A percentile compares a stretch with the other conserved stretches of the same genome.
These are phyloP conservation scores for Aphaenogaster floridana DNA, from an alignment of 1,140 invertebrate genomes.

Conservation along the genomic window DNA sequence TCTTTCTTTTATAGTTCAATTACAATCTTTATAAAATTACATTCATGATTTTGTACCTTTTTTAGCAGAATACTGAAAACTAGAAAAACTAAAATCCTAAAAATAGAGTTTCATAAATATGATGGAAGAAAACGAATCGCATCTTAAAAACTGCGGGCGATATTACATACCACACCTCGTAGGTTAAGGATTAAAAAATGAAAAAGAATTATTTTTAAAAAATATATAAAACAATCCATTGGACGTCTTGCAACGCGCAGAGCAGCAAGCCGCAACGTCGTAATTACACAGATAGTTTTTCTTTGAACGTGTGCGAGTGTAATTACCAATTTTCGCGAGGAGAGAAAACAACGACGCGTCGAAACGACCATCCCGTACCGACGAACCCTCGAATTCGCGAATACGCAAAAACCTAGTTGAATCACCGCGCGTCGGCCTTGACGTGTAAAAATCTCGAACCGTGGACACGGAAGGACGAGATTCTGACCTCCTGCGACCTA, in stretches of 20 bases:
- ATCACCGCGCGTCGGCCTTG: slow-evolving; percentile 60
- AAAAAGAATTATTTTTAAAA: not conserved
- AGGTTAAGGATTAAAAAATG: too few species aligned
- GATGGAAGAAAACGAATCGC: too few species aligned
- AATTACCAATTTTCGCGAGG: slow-evolving; percentile 5
- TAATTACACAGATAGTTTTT: slow-evolving; percentile 23
- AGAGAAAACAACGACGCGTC: not conserved
- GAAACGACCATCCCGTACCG: not conserved
- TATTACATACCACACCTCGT: too few species aligned
- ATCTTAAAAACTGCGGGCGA: too few species aligned
- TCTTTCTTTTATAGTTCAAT: too few species aligned
- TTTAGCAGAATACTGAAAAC: too few species aligned
- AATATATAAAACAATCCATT: not conserved
- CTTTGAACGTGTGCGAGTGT: not conserved
- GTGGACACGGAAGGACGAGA: slow-evolving; percentile 38
- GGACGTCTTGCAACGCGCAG: not conserved
- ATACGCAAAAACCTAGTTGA: slow-evolving; percentile 49
- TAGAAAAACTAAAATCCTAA: too few species aligned
- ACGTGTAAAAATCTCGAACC: slow-evolving; percentile 50
- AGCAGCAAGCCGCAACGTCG: not conserved
- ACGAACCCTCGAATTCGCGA: slow-evolving; percentile 48
- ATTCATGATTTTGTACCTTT: too few species aligned
- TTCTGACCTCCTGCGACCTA: slow-evolving; percentile 71
- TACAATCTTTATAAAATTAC: too few species aligned
- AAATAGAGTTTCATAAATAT: too few species aligned